Evolutionary conservation across 1,140 invertebrate genomes (phyloP), one percentile per base, ranked within the genome.

Genomic region (Drosophila lowei): DNA sequence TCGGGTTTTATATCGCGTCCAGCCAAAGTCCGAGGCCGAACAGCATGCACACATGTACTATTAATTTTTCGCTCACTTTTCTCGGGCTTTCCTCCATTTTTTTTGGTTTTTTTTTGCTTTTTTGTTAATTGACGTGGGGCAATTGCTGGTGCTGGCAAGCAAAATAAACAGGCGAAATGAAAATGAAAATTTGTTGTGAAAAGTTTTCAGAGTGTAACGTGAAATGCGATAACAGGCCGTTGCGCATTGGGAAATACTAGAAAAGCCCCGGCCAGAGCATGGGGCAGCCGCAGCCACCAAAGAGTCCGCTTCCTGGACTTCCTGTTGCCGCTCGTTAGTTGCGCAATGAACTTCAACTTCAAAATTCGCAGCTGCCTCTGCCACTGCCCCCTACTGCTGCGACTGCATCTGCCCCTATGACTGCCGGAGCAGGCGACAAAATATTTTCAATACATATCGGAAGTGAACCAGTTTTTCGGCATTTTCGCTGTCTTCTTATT

Each of bases 201-300:
- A 78, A 88, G 62, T 86, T 78, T 86, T 86, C 60, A 88, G 77
- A 88, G 78, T 86, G 77, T 88, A 86, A 88, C 81, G 83, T 57
- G 48, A 86, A 85, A 74, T 88, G 70, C 83, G 83, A 78, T 88
- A 88, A 88, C 83, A 88, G 71, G 56, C 66, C 47, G 71, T 47
- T 70, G 81, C 81, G 57, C 61, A 65, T 88, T 75, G 74, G 60
- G 62, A 81, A 81, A 81, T 70, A 64, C 66, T 75, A 59, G 79
- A 83, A 81, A 81, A 74, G 38, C 43, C 49, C 42, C 46, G 61
- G 57, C 38, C 48, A 41, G 18, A 53, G 49, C 15, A 43, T 23
- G 47, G 23, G 34, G 34, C 38, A 61, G 50, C 30, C 55, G 21
- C 48, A 67, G 50, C 41, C 58, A 48, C 48, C 50, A 53, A 59